A percentile compares a stretch with the other conserved stretches of the same genome.
phyloP scores from a whole-genome alignment of 2,888 invertebrate species.

The Drosophila austrosaltans region DNA sequence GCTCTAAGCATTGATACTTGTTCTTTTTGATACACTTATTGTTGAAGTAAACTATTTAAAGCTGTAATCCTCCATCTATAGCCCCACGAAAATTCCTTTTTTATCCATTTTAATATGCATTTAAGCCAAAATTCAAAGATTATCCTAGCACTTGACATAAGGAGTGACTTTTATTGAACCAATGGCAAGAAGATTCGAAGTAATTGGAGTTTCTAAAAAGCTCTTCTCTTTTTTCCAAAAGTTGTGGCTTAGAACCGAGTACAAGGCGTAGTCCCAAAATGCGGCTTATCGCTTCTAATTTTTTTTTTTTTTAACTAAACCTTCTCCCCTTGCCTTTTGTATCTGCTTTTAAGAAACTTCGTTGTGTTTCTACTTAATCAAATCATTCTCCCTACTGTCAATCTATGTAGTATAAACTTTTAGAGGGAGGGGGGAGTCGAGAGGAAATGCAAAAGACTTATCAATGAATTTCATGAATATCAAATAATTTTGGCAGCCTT shows the following conservation, averaged over 20 bases:
- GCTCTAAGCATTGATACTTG: too few relatives aligned
- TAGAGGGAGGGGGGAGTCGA: background rate
- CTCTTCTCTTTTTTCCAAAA: conserved; percentile 1
- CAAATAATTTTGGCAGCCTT: conserved; percentile 51
- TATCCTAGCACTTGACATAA: background rate
- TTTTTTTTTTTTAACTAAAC: background rate
- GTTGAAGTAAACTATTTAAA: too few relatives aligned
- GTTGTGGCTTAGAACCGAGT: background rate
- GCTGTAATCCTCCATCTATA: too few relatives aligned
- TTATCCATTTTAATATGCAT: background rate
- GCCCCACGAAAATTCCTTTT: background rate
- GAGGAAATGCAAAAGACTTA: conserved; percentile 56
- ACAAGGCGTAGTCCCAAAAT: background rate
- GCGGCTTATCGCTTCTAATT: background rate
- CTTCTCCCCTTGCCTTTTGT: background rate
- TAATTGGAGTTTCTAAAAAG: background rate
- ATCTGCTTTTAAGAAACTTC: background rate
- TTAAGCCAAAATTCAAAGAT: too few relatives aligned
- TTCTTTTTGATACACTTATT: too few relatives aligned
- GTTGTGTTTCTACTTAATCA: conserved; percentile 36
- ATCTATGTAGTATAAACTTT: conserved; percentile 46
- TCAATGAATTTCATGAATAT: conserved; percentile 77
- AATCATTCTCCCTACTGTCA: conserved; percentile 37
- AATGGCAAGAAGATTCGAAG: background rate
- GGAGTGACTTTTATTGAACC: background rate